These are phyloP conservation scores for Scomber colias DNA, from an alignment of 2,113 vertebrate species.

Conservation along the genomic window DNA sequence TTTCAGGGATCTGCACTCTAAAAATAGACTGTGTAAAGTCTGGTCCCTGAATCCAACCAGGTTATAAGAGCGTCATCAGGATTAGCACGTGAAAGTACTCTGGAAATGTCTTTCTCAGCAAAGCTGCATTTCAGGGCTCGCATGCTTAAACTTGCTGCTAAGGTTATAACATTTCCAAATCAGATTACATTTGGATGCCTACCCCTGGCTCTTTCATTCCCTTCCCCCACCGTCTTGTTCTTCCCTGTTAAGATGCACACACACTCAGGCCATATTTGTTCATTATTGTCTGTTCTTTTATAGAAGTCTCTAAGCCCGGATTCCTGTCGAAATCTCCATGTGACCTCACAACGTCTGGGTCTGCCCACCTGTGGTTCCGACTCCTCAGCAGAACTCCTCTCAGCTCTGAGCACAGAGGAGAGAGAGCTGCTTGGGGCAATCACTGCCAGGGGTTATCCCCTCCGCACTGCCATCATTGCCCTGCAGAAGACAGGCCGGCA, in stretches of 20 bases:
- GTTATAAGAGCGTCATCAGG: slow-evolving; percentile 54
- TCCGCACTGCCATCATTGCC: slow-evolving; percentile 90
- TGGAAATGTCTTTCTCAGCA: slow-evolving; percentile 57
- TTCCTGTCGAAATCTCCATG: slow-evolving; percentile 42
- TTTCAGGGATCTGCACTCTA: slow-evolving; percentile 66
- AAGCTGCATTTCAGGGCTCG: slow-evolving; percentile 41
- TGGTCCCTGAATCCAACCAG: slow-evolving; percentile 62
- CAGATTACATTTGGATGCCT: neutral
- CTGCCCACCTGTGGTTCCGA: slow-evolving; percentile 74
- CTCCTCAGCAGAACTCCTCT: slow-evolving; percentile 88
- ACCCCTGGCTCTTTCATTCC: neutral
- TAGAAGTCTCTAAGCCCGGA: slow-evolving; percentile 81
- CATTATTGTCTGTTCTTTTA: slow-evolving; percentile 14
- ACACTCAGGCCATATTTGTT: neutral
- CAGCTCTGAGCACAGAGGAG: slow-evolving; percentile 91
- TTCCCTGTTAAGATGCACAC: neutral
- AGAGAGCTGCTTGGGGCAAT: slow-evolving; percentile 89
- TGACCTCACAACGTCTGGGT: slow-evolving; percentile 45
- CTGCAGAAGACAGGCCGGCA: slow-evolving; percentile 92
- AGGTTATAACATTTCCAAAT: neutral
- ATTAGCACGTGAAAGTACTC: slow-evolving; percentile 61
- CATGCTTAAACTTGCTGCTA: neutral
- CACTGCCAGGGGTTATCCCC: slow-evolving; percentile 89
- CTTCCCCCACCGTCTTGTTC: neutral
- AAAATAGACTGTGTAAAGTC: slow-evolving; percentile 77